Evolutionary conservation across 2,888 invertebrate species (phyloP).

Genomic region (Dioctria rufipes): DNA sequence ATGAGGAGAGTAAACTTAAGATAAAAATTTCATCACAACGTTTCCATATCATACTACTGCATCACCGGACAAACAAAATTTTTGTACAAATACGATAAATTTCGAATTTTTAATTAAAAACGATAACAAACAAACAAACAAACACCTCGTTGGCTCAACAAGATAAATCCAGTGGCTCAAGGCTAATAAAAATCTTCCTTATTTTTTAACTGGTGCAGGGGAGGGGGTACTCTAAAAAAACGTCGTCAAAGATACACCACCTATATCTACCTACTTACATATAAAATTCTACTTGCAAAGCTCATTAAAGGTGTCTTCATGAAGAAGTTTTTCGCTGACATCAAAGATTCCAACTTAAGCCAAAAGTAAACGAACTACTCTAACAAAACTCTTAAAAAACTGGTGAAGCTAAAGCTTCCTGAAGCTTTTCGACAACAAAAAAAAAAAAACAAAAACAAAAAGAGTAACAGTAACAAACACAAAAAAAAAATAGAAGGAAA

Average conservation of each 20-base stretch:
- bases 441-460: constrained; percentile 35
- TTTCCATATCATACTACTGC: constrained; percentile 38
- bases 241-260: constrained; percentile 41
- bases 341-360: constrained; percentile 48
- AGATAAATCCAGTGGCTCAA: constrained; percentile 48
- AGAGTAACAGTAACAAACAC: background rate
- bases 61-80: constrained; percentile 42
- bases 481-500: background rate
- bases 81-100: constrained; percentile 57
- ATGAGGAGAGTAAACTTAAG: constrained; percentile 19
- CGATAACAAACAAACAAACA: constrained; percentile 54
- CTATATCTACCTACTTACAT: background rate
- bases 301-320: constrained; percentile 22
- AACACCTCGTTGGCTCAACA: constrained; percentile 22
- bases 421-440: constrained; percentile 16
- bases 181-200: constrained; percentile 51
- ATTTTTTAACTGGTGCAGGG: constrained; percentile 38
- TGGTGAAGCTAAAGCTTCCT: background rate
- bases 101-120: constrained; percentile 57
- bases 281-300: background rate
- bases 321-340: constrained; percentile 55
- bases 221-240: constrained; percentile 2
- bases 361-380: constrained; percentile 47
- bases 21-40: constrained; percentile 48
- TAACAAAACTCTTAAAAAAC: too few species aligned